Conservation (phyloP, 2,113 vertebrate genomes). For the Etia nguti region DNA sequence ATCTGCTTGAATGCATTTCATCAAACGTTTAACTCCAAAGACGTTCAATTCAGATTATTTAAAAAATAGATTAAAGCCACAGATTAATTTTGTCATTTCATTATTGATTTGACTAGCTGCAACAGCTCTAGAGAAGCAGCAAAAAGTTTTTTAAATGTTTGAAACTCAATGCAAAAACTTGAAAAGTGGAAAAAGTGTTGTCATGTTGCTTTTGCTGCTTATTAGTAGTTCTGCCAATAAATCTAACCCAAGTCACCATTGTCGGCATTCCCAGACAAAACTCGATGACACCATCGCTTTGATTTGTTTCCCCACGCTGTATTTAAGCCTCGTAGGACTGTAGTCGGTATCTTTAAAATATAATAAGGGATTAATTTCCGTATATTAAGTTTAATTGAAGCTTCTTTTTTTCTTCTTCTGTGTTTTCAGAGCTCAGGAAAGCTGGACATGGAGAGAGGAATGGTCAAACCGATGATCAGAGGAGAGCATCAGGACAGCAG, state of each 20-base stretch:
- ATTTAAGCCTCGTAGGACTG: neutral
- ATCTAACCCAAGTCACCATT: neutral
- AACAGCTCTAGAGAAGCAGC: neutral
- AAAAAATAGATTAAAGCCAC: neutral
- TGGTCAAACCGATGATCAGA: slow-evolving; percentile 91
- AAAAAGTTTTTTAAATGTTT: neutral
- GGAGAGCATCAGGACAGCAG: slow-evolving; percentile 86
- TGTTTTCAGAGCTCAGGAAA: slow-evolving; percentile 83
- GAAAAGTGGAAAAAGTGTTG: neutral
- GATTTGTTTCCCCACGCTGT: neutral
- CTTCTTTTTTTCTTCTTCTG: neutral
- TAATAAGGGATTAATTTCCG: neutral
- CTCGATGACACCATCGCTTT: neutral
- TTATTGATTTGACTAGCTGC: neutral
- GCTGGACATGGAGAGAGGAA: slow-evolving; percentile 87
- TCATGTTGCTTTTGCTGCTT: neutral
- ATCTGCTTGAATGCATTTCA: neutral
- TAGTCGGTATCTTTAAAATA: neutral
- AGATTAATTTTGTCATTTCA: neutral
- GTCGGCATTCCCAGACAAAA: neutral
- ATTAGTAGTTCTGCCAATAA: neutral
- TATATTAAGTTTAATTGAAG: neutral
- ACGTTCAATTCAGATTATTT: neutral
- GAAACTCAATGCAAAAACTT: neutral
- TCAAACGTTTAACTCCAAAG: neutral